These are phyloP conservation scores for Apotomis turbidana DNA, from an alignment of 2,888 invertebrate genomes.

Conservation along the genomic window DNA sequence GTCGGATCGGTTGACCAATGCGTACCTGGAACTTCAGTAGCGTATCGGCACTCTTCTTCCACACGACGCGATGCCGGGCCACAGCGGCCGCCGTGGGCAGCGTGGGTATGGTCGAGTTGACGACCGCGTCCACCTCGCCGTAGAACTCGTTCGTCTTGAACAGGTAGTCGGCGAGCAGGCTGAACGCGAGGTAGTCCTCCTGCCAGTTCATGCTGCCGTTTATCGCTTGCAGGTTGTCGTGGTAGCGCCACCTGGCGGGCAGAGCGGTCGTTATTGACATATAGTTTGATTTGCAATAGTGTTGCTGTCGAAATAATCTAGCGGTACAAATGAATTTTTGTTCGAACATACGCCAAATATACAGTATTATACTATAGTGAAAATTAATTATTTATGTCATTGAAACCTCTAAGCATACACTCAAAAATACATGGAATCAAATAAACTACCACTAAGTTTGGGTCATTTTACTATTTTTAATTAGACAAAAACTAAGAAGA, in stretches of 20 bases:
- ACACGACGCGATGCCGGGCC: conserved; percentile 73
- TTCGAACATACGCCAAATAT: too few relatives aligned
- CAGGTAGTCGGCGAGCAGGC: conserved; percentile 74
- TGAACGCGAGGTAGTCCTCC: conserved; percentile 74
- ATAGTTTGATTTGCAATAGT: too few relatives aligned
- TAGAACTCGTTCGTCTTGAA: conserved; percentile 78
- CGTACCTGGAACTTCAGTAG: conserved; percentile 76
- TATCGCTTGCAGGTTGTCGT: conserved; percentile 77
- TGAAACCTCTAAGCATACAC: too few relatives aligned
- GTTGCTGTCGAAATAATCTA: too few relatives aligned
- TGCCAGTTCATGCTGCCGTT: conserved; percentile 83
- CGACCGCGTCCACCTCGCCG: conserved; percentile 73
- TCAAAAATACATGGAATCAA: too few relatives aligned
- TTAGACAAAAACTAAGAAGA: too few relatives aligned
- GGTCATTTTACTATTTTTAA: too few relatives aligned
- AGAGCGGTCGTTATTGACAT: too few relatives aligned
- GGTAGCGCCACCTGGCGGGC: conserved; percentile 75
- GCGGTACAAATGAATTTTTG: too few relatives aligned
- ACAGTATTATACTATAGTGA: too few relatives aligned
- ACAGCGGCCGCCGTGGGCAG: conserved; percentile 74
- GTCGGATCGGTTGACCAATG: background rate
- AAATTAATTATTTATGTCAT: too few relatives aligned
- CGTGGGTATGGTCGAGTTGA: conserved; percentile 77
- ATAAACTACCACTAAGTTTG: too few relatives aligned
- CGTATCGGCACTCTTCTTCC: conserved; percentile 79